Evolutionary conservation across 2,888 invertebrate species (phyloP).

Genomic region (Fragum fragum): DNA sequence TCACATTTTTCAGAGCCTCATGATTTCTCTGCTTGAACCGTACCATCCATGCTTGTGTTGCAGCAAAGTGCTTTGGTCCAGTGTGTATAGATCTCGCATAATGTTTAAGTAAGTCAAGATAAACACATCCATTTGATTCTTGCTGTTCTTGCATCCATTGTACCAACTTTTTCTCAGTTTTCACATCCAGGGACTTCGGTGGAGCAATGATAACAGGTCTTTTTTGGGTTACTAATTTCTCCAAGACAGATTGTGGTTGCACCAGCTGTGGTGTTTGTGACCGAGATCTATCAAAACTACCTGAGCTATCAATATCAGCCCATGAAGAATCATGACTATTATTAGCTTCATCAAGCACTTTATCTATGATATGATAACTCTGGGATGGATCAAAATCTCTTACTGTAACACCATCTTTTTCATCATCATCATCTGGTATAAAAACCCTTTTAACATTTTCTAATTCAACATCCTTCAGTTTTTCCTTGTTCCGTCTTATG

Average conservation of each 20-base stretch:
- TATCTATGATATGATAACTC: conserved; percentile 34
- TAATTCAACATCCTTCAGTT: conserved; percentile 54
- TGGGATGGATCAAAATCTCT: conserved; percentile 53
- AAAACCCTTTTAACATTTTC: conserved; percentile 66
- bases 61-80: conserved; percentile 64
- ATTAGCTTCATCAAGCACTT: conserved; percentile 23
- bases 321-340: conserved; percentile 52
- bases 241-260: conserved; percentile 16
- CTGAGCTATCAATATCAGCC: conserved; percentile 52
- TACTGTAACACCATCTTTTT: conserved; percentile 53
- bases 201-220: conserved; percentile 62
- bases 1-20: conserved; percentile 54
- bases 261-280: conserved; percentile 23
- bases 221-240: conserved; percentile 45
- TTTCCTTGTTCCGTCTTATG: conserved; percentile 55
- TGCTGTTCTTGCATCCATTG: conserved; percentile 63
- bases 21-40: conserved; percentile 60
- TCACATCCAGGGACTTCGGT: conserved; percentile 57
- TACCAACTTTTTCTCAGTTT: conserved; percentile 65
- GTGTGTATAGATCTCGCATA: conserved; percentile 62
- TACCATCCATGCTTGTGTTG: conserved; percentile 66
- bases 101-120: conserved; percentile 59
- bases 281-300: conserved; percentile 41
- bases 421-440: conserved; percentile 62
- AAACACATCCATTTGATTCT: conserved; percentile 59